Base-by-base conservation (phyloP, 2,888 invertebrate species). In the Pseudococcus longispinus region DNA sequence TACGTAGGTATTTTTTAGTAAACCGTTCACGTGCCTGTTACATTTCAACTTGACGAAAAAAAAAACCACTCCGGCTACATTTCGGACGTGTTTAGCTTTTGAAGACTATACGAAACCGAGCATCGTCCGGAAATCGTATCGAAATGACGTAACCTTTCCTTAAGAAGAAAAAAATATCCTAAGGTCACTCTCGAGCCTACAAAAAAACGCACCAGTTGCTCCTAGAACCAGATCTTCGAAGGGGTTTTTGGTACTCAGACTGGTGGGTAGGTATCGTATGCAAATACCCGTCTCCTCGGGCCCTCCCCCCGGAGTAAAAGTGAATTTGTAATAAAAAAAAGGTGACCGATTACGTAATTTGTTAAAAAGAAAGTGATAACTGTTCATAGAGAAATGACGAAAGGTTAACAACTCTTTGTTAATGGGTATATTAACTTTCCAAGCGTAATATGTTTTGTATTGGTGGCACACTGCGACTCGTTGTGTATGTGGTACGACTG, bases 311-410 rank as follows among this genome's bases (percentile, higher is more conserved):
- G 11, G 77, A 23, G 77, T 80, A 80, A 80, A 80, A 80, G 77
- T 80, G 77, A 80, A 80, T 80, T 80, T 80, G 77, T 80, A 80
- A 42, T 80, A 84, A 32, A 51, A 74, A 77, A 86, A 86, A 86
- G 86, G 86, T 80, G 80, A 86, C 86, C 86, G 55, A 80, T 86
- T 86, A 80, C 86, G 77, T 86, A 86, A 86, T 86, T 86, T 32
- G 77, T 80, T 80, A 80, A 86, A 86, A 86, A 86, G 86, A 86
- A 86, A 86, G 86, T 51, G 86, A 86, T 86, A 86, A 86, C 86
- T 86, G 86, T 86, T 86, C 74, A 77, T 55, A 74, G 51, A 86
- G 80, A 80, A 86, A 86, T 86, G 55, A 86, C 55, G 84, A 84
- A 84, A 84, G 84, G 84, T 84, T 84, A 84, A 86, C 86, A 86